Percentiles rank a stretch among this genome's conserved stretches.
phyloP scores from a whole-genome alignment of 2,113 vertebrate genomes.

The Malurus cyaneus region DNA sequence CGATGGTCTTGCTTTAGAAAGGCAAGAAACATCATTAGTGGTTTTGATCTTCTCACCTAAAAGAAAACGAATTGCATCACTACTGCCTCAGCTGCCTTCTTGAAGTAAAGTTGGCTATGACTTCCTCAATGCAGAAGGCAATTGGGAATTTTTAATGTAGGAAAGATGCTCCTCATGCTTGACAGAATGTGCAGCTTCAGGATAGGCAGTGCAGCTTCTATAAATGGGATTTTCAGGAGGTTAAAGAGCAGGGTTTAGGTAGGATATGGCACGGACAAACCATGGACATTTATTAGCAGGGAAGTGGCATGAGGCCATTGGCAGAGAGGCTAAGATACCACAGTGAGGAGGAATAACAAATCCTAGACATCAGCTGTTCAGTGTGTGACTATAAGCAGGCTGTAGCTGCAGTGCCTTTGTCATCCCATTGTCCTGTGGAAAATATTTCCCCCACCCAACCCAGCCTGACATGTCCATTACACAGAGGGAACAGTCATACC shows the following conservation, averaged over 20 bases:
- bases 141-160: not conserved
- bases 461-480: not conserved
- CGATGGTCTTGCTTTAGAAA: not conserved
- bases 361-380: not conserved
- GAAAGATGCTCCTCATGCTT: not conserved
- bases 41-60: not conserved
- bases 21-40: not conserved
- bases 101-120: not conserved
- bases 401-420: not conserved
- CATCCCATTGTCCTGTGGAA: not conserved
- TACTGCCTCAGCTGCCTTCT: not conserved
- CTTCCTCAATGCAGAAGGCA: not conserved
- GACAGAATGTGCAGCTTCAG: not conserved
- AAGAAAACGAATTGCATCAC: not conserved
- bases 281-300: not conserved
- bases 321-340: not conserved
- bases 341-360: not conserved
- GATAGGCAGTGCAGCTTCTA: not conserved
- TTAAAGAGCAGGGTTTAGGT: not conserved
- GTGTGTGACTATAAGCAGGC: not conserved
- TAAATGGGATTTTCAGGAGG: not conserved
- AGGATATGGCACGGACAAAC: not conserved
- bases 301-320: not conserved
- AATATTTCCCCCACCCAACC: not conserved
- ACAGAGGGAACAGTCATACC: not conserved